Conservation (phyloP, 2,113 vertebrate species). For the Nettapus auritus region DNA sequence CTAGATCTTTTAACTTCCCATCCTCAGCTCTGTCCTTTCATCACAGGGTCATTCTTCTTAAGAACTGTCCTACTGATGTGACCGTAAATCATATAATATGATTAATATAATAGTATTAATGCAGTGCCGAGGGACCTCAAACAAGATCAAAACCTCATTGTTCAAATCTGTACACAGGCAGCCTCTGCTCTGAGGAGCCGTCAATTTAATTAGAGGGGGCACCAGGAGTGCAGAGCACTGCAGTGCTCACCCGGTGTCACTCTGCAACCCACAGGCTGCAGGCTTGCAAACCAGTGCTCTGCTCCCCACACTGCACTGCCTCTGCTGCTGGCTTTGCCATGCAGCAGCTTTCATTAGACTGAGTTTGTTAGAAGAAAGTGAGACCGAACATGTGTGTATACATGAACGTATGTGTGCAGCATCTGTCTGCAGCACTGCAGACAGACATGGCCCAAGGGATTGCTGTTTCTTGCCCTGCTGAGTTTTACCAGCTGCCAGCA, state of each 20-base stretch:
- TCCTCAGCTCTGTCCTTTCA: not conserved
- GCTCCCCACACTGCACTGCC: not conserved
- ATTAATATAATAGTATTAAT: constrained; percentile 18
- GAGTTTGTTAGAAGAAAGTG: not conserved
- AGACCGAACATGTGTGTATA: fast-evolving
- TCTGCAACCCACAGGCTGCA: not conserved
- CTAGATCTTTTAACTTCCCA: not conserved
- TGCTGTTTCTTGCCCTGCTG: not conserved
- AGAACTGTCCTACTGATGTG: not conserved
- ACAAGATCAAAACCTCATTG: constrained; percentile 31
- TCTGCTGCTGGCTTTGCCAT: not conserved
- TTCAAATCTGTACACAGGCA: not conserved
- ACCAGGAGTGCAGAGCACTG: not conserved
- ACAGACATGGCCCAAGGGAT: not conserved
- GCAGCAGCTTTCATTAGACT: not conserved
- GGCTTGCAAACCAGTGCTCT: not conserved
- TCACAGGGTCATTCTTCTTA: not conserved
- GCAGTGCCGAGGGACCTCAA: not conserved
- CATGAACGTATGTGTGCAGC: not conserved
- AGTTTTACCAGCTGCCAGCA: not conserved
- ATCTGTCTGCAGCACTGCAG: not conserved
- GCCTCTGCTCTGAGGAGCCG: not conserved
- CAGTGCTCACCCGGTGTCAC: not conserved
- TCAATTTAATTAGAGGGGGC: constrained; percentile 27
- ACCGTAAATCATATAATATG: not conserved